phyloP scores from a whole-genome alignment of 1,140 invertebrate species.

The Temnothorax curvispinosus region DNA sequence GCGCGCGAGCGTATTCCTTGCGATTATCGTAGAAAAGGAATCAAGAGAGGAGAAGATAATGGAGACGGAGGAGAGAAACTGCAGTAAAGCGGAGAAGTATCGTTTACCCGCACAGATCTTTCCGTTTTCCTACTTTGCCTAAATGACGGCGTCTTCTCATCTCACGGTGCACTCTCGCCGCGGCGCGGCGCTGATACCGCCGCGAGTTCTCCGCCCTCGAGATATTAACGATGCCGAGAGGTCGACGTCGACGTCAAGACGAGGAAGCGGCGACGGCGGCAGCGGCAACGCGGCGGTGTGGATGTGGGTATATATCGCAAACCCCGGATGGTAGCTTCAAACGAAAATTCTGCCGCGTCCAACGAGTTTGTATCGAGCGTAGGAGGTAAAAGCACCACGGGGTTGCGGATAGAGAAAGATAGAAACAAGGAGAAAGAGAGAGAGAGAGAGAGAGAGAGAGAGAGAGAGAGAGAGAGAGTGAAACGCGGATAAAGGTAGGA shows the following conservation, averaged over 20 bases:
- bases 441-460: background rate
- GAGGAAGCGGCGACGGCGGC: background rate
- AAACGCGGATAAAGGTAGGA: constrained; percentile 16
- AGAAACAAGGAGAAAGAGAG: background rate
- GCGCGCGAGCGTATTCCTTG: background rate
- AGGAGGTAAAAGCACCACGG: constrained; percentile 66
- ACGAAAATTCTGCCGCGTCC: constrained; percentile 72
- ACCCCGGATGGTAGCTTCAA: constrained; percentile 60
- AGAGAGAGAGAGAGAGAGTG: background rate
- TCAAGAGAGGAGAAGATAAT: background rate
- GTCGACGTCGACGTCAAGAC: constrained; percentile 52
- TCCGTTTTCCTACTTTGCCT: constrained; percentile 17
- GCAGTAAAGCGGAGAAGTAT: background rate
- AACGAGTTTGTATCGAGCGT: constrained; percentile 72
- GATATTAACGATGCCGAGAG: constrained; percentile 61
- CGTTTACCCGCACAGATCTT: constrained; percentile 47
- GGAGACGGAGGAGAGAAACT: background rate
- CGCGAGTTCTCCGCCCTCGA: constrained; percentile 54
- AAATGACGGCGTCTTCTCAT: constrained; percentile 58
- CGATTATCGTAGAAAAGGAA: background rate
- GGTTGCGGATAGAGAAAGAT: constrained; percentile 5
- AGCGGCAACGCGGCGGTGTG: background rate
- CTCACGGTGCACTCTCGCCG: constrained; percentile 28
- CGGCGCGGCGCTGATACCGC: background rate
- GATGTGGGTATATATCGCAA: constrained; percentile 46